Conservation (phyloP, 2,797 vertebrate genomes). For the Tinamus major region DNA sequence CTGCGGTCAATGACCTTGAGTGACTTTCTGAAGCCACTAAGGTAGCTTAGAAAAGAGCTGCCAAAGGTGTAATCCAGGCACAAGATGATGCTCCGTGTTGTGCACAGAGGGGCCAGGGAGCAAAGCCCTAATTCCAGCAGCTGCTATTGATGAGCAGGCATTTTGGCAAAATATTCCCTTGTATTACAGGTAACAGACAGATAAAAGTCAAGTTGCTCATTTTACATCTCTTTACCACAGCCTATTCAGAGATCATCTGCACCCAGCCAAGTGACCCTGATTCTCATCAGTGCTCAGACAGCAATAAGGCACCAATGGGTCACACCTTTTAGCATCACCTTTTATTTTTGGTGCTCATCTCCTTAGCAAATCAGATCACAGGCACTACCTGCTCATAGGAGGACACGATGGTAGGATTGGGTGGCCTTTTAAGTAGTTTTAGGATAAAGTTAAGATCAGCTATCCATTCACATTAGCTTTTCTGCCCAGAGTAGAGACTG, state of each 20-base stretch:
- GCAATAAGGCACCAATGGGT: background rate
- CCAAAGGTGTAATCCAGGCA: background rate
- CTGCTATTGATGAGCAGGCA: background rate
- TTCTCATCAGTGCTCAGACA: rapidly evolving
- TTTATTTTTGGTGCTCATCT: background rate
- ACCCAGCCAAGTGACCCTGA: background rate
- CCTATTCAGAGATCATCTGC: background rate
- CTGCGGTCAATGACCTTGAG: constrained; percentile 27
- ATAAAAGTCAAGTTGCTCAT: background rate
- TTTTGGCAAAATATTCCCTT: background rate
- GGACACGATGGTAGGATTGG: too few species aligned
- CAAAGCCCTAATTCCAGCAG: background rate
- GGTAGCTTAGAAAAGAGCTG: background rate
- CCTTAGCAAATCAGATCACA: background rate
- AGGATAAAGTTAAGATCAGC: background rate
- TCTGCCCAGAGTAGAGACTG: background rate
- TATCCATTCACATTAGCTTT: background rate
- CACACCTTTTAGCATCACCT: background rate
- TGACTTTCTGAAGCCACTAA: constrained; percentile 10
- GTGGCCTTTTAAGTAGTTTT: background rate
- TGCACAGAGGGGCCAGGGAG: background rate
- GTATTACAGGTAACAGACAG: background rate
- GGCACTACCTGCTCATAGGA: background rate
- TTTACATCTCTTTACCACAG: background rate
- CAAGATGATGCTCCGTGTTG: rapidly evolving